Conservation (phyloP, 2,797 vertebrate genomes). For the Macroramphosus scolopax region DNA sequence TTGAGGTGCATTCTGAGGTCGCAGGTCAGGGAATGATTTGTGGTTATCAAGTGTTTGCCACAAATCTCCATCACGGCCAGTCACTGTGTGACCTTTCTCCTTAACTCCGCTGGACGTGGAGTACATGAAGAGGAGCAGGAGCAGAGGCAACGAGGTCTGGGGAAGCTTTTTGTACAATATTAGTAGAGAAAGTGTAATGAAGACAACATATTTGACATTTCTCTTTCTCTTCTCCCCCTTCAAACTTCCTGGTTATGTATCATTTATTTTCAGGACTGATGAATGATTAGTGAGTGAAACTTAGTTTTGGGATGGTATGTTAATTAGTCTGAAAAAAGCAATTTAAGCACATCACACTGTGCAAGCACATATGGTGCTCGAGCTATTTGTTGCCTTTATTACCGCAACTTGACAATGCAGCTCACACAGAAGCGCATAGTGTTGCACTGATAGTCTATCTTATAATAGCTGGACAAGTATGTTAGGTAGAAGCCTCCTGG, state of each 20-base stretch:
- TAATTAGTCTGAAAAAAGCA: background rate
- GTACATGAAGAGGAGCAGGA: constrained; percentile 15
- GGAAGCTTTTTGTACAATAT: too few relatives aligned
- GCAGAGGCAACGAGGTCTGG: too few relatives aligned
- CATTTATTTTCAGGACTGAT: too few relatives aligned
- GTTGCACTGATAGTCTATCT: constrained; percentile 50
- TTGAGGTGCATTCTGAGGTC: too few relatives aligned
- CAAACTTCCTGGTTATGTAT: too few relatives aligned
- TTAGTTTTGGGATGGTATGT: background rate
- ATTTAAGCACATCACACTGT: background rate
- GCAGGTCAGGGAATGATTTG: constrained; percentile 10
- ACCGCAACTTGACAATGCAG: constrained; percentile 37
- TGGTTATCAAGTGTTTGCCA: constrained; percentile 40
- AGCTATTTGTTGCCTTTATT: constrained; percentile 13
- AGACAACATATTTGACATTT: too few relatives aligned
- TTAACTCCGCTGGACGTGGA: constrained; percentile 1
- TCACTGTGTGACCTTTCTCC: constrained; percentile 3
- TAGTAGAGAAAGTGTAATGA: too few relatives aligned
- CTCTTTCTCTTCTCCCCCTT: too few relatives aligned
- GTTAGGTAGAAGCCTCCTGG: constrained; percentile 65
- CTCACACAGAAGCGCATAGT: constrained; percentile 26
- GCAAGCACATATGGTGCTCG: background rate
- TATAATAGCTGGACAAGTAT: constrained; percentile 63
- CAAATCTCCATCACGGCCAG: constrained; percentile 29
- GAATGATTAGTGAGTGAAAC: background rate